Percentiles rank a stretch among this genome's conserved stretches.
phyloP scores from a whole-genome alignment of 1,140 invertebrate genomes.

The Ooceraea biroi region DNA sequence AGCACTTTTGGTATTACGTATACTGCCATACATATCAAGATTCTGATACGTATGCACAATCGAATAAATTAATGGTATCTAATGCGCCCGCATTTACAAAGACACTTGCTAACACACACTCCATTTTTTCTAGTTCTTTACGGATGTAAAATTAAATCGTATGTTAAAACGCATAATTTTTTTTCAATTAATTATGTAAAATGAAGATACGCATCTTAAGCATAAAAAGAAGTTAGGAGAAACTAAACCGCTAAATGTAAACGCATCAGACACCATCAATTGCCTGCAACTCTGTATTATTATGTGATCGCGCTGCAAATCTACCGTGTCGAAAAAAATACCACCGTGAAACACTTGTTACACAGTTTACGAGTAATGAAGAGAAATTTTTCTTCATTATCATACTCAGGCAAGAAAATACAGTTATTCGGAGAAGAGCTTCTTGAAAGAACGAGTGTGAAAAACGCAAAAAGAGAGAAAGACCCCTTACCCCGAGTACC shows the following conservation, averaged over 20 bases:
- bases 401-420: background rate
- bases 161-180: no score
- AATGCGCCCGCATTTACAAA: no score
- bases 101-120: no score
- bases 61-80: no score
- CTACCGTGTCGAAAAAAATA: background rate
- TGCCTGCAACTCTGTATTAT: no score
- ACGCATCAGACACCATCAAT: no score
- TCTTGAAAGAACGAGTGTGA: slow-evolving; percentile 10
- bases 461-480: background rate
- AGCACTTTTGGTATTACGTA: background rate
- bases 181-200: no score
- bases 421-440: background rate
- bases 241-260: no score
- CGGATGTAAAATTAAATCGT: no score
- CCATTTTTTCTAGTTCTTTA: no score
- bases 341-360: background rate
- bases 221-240: no score
- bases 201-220: no score
- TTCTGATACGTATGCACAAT: background rate
- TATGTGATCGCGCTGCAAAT: background rate
- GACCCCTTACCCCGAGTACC: background rate
- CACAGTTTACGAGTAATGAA: background rate
- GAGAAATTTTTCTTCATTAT: background rate
- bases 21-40: slow-evolving; percentile 1